Evolutionary conservation across 2,888 invertebrate genomes (phyloP), one percentile per base, ranked within the genome.

Genomic region (Diaphora mendica): DNA sequence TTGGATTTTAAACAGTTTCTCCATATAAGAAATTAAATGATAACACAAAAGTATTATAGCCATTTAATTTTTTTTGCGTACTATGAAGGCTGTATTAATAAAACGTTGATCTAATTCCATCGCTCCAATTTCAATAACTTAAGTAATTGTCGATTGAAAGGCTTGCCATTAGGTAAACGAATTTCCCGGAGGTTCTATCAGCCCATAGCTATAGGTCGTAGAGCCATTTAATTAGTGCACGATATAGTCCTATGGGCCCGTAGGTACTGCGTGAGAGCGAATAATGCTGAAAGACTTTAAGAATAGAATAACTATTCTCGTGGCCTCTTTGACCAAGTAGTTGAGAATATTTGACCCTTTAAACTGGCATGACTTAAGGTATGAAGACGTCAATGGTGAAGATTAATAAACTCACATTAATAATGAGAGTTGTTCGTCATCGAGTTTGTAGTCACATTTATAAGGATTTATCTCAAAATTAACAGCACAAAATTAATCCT

Each of bases 91-190:
- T 30, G 17, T 26, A 62, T 62, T 62, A 62, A 62, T 62, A 62
- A 62, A 30, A 62, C 1, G 62, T 62, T 62, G 17, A 62, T 62
- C 62, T 62, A 30, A 7, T n/a, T 33, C 51, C 20, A n/a, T 51
- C 23, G 33, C 35, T 55, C 15, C 2, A 15, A 11, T 64, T 64
- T 48, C 23, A 62, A 48, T 44, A 64, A 44, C 44, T 42, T 48
- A 70, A 70, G 70, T 64, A 64, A 11, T 70, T 44, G 33, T 30
- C 62, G n/a, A 23, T 33, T 70, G 5, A 33, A 70, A 64, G 48
- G 70, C 44, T 64, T 48, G n/a, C 33, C 44, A 35, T 68, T 51
- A 51, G 64, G 51, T 55, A 68, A 68, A 68, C n/a, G 30, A 51
- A 68, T 62, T 51, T 55, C 68, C 55, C 35, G 23, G 35, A 33